Conservation (phyloP, 53 echinoderm and acorn worm genomes). For the Zoroaster sp. region DNA sequence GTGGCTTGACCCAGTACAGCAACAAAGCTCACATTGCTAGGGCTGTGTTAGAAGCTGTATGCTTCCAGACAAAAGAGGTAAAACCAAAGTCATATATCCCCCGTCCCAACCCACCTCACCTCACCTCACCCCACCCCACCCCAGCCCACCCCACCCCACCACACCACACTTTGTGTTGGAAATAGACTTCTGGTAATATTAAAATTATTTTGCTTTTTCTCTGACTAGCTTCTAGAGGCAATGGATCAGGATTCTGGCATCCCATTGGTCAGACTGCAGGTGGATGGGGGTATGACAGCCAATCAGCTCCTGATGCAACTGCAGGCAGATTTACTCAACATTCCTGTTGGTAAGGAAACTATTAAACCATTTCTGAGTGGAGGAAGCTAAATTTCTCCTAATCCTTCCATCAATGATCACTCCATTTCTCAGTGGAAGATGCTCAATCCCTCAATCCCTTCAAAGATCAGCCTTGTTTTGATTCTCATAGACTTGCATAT, state of each 20-base stretch:
- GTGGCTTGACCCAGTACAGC: slow-evolving; percentile 92
- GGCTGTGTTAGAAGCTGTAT: slow-evolving; percentile 87
- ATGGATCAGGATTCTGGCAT: slow-evolving; percentile 95
- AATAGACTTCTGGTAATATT: background rate
- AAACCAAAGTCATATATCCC: too few species aligned
- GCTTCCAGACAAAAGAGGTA: slow-evolving; percentile 97
- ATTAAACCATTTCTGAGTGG: too few species aligned
- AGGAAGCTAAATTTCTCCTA: too few species aligned
- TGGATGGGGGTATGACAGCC: slow-evolving; percentile 95
- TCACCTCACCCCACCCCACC: too few species aligned
- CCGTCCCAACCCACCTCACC: too few species aligned
- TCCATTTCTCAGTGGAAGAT: too few species aligned
- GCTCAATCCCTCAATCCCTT: too few species aligned
- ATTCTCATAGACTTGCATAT: too few species aligned
- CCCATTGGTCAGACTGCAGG: slow-evolving; percentile 76
- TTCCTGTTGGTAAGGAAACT: slow-evolving; percentile 85
- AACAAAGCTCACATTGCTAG: slow-evolving; percentile 96
- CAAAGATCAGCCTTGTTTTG: too few species aligned
- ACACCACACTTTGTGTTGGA: too few species aligned
- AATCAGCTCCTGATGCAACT: slow-evolving; percentile 93
- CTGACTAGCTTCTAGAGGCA: slow-evolving; percentile 78
- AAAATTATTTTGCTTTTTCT: background rate
- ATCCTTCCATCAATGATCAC: too few species aligned
- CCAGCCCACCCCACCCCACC: too few species aligned
- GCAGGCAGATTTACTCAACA: slow-evolving; percentile 87